These are phyloP conservation scores for Enteromius thamalakanensis DNA, from an alignment of 2,797 vertebrate genomes.

Conservation along the genomic window DNA sequence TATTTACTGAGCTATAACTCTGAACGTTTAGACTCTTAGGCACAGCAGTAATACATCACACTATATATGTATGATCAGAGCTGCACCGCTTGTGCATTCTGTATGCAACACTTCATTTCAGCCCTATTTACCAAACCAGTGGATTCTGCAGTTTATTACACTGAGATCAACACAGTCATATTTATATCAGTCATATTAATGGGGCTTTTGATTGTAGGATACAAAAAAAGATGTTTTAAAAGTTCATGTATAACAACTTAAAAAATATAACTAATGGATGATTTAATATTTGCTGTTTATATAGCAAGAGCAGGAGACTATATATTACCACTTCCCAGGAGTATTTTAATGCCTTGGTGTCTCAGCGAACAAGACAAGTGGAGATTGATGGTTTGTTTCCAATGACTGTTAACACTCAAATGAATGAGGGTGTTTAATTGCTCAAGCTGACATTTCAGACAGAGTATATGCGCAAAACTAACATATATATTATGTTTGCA, in stretches of 20 bases:
- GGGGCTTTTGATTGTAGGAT: constrained; percentile 40
- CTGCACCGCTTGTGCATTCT: constrained; percentile 16
- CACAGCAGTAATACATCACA: constrained; percentile 5
- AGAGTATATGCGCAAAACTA: background rate
- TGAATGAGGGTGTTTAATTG: constrained; percentile 45
- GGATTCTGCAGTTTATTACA: constrained; percentile 43
- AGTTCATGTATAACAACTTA: constrained; percentile 37
- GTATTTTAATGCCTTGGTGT: constrained; percentile 43
- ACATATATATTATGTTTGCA: background rate
- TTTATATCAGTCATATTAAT: background rate
- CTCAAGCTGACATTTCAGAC: constrained; percentile 1
- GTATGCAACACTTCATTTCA: constrained; percentile 17
- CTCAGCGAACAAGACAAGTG: constrained; percentile 55
- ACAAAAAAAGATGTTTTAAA: constrained; percentile 9
- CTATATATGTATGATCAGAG: constrained; percentile 19
- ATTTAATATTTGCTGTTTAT: constrained; percentile 56
- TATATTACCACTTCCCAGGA: constrained; percentile 34
- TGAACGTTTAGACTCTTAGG: constrained; percentile 16
- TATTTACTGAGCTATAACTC: constrained; percentile 17
- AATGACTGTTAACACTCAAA: constrained; percentile 46
- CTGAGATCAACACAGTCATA: constrained; percentile 38
- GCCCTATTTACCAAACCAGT: constrained; percentile 45
- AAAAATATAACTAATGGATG: constrained; percentile 55
- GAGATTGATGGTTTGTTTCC: constrained; percentile 55
- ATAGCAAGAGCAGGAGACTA: constrained; percentile 33